Conservation (phyloP, 2,797 vertebrate species). For the Austrolebias charrua region DNA sequence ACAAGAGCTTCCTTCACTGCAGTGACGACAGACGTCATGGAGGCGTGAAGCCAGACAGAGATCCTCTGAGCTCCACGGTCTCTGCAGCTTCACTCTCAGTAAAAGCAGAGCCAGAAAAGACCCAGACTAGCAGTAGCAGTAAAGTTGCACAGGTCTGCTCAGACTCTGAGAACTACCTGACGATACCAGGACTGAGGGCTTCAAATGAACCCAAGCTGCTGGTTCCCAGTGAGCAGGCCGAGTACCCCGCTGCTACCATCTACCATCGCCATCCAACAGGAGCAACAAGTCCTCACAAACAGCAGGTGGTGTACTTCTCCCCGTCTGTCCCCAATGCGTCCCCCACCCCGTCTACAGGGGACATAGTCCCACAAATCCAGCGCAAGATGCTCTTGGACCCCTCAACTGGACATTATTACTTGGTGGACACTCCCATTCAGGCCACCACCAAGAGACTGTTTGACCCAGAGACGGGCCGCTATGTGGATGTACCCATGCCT, state of each 20-base stretch:
- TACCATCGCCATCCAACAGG: slow-evolving; percentile 81
- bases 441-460: slow-evolving; percentile 87
- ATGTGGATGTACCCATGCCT: slow-evolving; percentile 89
- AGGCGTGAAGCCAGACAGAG: slow-evolving; percentile 50
- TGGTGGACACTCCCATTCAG: slow-evolving; percentile 91
- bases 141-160: slow-evolving; percentile 42
- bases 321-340: slow-evolving; percentile 63
- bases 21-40: slow-evolving; percentile 55
- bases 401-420: slow-evolving; percentile 92
- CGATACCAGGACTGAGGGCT: slow-evolving; percentile 83
- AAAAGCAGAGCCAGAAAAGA: slow-evolving; percentile 70
- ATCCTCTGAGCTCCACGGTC: slow-evolving; percentile 45
- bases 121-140: slow-evolving; percentile 48
- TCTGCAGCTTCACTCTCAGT: slow-evolving; percentile 62
- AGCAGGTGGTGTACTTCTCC: slow-evolving; percentile 79
- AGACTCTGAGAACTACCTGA: slow-evolving; percentile 89
- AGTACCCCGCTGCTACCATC: slow-evolving; percentile 72
- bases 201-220: slow-evolving; percentile 54
- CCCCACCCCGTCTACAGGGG: slow-evolving; percentile 62
- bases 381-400: slow-evolving; percentile 94
- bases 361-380: slow-evolving; percentile 81
- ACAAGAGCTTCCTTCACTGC: slow-evolving; percentile 71
- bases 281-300: slow-evolving; percentile 67
- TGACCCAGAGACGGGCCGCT: slow-evolving; percentile 93
- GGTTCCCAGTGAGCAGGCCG: slow-evolving; percentile 58